These are phyloP conservation scores for Ceyx margarethae DNA, from an alignment of 2,113 vertebrate genomes.

Conservation along the genomic window DNA sequence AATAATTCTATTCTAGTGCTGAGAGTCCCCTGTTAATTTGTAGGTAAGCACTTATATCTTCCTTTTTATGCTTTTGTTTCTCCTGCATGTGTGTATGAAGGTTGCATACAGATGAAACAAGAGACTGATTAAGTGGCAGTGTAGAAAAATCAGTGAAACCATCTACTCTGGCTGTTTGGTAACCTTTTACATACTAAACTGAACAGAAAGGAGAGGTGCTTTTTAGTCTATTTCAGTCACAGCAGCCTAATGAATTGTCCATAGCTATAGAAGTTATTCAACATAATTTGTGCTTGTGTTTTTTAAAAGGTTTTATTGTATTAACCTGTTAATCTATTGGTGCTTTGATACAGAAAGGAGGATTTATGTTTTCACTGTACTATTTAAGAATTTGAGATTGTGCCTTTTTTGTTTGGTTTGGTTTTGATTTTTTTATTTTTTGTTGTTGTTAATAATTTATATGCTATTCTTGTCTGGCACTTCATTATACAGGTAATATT, in stretches of 20 bases:
- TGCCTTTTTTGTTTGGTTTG: not conserved
- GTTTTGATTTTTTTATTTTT: not conserved
- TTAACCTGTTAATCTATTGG: not conserved
- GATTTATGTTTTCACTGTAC: slow-evolving; percentile 54
- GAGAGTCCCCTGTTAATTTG: not conserved
- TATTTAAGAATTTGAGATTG: slow-evolving; percentile 13
- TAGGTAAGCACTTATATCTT: not conserved
- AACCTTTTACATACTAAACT: slow-evolving; percentile 26
- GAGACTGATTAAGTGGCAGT: slow-evolving; percentile 9
- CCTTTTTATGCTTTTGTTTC: not conserved
- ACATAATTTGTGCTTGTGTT: not conserved
- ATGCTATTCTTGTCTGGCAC: slow-evolving; percentile 28
- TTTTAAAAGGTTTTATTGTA: not conserved
- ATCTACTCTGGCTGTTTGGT: slow-evolving; percentile 14
- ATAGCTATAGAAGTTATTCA: not conserved
- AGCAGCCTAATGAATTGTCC: slow-evolving; percentile 20
- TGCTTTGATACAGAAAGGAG: slow-evolving; percentile 6
- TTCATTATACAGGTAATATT: slow-evolving; percentile 17
- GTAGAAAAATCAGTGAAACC: slow-evolving; percentile 22
- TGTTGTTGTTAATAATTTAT: slow-evolving; percentile 7
- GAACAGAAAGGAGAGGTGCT: not conserved
- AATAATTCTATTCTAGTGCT: not conserved
- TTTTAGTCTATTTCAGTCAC: not conserved
- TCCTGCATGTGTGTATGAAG: not conserved
- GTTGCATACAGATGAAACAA: slow-evolving; percentile 38